A percentile compares a stretch with the other conserved stretches of the same genome.
These are phyloP conservation scores for Salvelinus namaycush DNA, from an alignment of 2,113 vertebrate genomes.

Conservation along the genomic window DNA sequence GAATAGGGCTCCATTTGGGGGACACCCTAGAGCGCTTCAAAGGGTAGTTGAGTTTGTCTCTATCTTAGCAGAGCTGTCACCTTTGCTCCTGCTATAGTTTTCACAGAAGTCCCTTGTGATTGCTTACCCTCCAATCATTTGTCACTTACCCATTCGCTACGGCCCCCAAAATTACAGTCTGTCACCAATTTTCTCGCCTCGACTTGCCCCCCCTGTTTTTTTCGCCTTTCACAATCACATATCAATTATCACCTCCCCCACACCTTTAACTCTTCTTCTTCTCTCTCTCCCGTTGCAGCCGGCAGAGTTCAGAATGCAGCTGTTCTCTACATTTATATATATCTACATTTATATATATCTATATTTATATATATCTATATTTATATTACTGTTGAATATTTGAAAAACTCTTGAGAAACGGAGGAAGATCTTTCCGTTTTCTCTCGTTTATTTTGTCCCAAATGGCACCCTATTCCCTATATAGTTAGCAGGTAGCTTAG, in stretches of 20 bases:
- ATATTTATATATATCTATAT: conserved; percentile 10
- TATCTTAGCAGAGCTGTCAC: conserved; percentile 18
- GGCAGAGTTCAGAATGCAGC: conserved; percentile 11
- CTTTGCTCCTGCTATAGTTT: conserved; percentile 7
- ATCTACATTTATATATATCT: conserved; percentile 31
- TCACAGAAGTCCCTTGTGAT: conserved; percentile 11
- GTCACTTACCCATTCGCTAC: conserved; percentile 31
- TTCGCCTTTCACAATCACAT: conserved; percentile 15
- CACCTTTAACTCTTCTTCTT: neutral
- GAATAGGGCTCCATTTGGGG: too few species aligned
- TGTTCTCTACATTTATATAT: conserved; percentile 6
- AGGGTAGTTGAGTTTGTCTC: conserved; percentile 17
- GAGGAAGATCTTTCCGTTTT: conserved; percentile 39
- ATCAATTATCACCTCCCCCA: conserved; percentile 36
- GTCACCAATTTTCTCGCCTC: too few species aligned
- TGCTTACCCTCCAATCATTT: conserved; percentile 29
- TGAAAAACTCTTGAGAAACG: conserved; percentile 35
- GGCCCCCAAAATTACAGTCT: conserved; percentile 11
- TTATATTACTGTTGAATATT: conserved; percentile 48
- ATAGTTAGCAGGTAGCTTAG: too few species aligned
- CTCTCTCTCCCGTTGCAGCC: neutral
- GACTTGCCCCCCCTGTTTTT: neutral
- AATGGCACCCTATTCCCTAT: neutral
- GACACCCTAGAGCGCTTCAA: neutral
- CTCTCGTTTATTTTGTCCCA: neutral